phyloP scores from a whole-genome alignment of 2,888 invertebrate genomes.

The Heliconius charithonia region DNA sequence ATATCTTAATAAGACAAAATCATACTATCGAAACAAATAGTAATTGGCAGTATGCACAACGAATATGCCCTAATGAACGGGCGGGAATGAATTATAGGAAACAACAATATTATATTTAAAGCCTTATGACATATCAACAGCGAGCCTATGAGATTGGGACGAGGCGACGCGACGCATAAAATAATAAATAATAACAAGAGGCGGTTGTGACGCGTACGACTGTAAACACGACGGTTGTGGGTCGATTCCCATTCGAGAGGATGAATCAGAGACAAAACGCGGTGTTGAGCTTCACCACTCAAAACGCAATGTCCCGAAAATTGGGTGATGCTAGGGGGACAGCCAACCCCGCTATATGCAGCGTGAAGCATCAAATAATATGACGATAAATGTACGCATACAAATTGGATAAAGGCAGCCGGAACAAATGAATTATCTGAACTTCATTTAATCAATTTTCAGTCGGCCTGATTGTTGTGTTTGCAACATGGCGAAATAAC shows the following conservation, averaged over 20 bases:
- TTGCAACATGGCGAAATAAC: conserved; percentile 32
- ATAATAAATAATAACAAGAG: not conserved
- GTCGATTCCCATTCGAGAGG: not conserved
- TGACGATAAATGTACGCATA: conserved; percentile 4
- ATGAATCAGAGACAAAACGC: not conserved
- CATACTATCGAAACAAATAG: no score
- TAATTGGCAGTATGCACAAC: no score
- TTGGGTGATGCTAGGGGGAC: no score
- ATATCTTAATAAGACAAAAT: no score
- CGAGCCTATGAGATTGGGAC: not conserved
- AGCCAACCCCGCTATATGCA: not conserved
- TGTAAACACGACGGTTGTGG: not conserved
- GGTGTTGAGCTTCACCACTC: no score
- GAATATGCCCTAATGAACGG: no score
- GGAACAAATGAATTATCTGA: conserved; percentile 34
- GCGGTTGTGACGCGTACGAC: not conserved
- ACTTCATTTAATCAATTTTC: conserved; percentile 40
- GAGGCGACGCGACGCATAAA: not conserved
- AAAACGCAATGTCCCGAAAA: no score
- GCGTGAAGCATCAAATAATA: conserved; percentile 19
- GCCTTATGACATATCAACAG: not conserved
- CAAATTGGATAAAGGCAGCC: conserved; percentile 30
- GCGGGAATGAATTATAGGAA: no score
- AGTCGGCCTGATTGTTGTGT: conserved; percentile 36
- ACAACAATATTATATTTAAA: conserved; percentile 7